These are phyloP conservation scores for Hylaea fasciaria DNA, from an alignment of 2,888 invertebrate species.

Conservation along the genomic window DNA sequence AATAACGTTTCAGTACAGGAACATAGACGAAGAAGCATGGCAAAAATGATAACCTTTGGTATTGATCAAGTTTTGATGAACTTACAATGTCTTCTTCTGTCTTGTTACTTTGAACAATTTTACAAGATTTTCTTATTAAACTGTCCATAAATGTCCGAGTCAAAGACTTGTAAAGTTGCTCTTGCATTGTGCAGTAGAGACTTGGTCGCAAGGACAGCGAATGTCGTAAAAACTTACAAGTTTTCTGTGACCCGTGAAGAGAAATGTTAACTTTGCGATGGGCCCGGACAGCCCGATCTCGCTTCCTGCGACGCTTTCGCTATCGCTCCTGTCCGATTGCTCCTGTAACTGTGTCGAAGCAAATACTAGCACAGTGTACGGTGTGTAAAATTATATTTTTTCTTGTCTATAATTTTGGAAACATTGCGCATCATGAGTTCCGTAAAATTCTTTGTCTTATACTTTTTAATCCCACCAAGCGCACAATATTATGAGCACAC, in stretches of 20 bases:
- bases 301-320: background rate
- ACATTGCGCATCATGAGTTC: constrained; percentile 75
- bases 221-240: constrained; percentile 12
- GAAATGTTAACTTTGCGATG: constrained; percentile 8
- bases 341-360: constrained; percentile 32
- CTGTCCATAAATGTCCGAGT: constrained; percentile 7
- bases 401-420: constrained; percentile 79
- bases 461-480: background rate
- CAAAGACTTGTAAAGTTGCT: constrained; percentile 31
- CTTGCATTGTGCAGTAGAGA: constrained; percentile 25
- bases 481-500: no score
- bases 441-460: constrained; percentile 62
- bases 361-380: constrained; percentile 74
- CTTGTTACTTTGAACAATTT: no score
- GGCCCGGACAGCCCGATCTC: background rate
- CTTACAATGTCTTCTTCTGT: no score
- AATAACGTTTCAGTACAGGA: no score
- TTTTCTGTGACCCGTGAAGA: constrained; percentile 8
- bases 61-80: no score
- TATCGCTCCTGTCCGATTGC: constrained; percentile 8
- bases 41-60: no score
- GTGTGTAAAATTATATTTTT: no score
- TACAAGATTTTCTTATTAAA: no score
- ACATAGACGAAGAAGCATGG: no score
- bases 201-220: constrained; percentile 5